Base-by-base conservation (phyloP, 1,140 invertebrate genomes). In the Ips nitidus region DNA sequence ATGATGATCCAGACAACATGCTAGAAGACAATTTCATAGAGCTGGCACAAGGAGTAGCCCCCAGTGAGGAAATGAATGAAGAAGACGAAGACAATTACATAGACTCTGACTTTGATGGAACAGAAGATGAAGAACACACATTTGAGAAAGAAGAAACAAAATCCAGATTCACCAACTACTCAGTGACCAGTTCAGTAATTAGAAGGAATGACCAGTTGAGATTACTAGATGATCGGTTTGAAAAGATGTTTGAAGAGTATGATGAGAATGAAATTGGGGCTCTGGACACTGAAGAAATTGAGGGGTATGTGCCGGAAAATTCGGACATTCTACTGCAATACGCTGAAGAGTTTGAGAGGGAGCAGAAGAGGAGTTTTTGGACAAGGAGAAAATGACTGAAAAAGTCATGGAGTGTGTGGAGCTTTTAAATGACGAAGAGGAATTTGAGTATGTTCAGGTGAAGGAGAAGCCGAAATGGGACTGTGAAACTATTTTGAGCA, bases 21-120 rank as follows among this genome's bases (percentile, higher is more conserved):
- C 79, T 98, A 0, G 95, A 98, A 75, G 95, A 97, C 82, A 89
- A 98, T 84, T 98, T 98, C 79, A 88, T 98, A 22, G 82, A 89
- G 76, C 77, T 93, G 62, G 92, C 92, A 77, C 6, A 77, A 79
- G 56, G 77, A 42, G 86, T 81, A 64, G 82, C 82, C 78, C 72
- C 66, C 47, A 78, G 77, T 22, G 78, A 80, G 52, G 77, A 80
- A 45, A 67, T 70, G 69, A 66, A 75, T 58, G 45, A 72, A 58
- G 59, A 76, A 47, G 82, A 83, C 74, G 82, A 84, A 74, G 74
- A 82, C 66, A 86, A n/a, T 42, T 56, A 56, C 3, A 7, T 1
- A 36, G 40, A 65, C 37, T 56, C 22, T 56, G 4, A 47, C 53
- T 84, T 62, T 79, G 72, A 37, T 39, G 78, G 85, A 83, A 68